Evolutionary conservation across 2,888 invertebrate species (phyloP).

Genomic region (Drosophila leonis): DNA sequence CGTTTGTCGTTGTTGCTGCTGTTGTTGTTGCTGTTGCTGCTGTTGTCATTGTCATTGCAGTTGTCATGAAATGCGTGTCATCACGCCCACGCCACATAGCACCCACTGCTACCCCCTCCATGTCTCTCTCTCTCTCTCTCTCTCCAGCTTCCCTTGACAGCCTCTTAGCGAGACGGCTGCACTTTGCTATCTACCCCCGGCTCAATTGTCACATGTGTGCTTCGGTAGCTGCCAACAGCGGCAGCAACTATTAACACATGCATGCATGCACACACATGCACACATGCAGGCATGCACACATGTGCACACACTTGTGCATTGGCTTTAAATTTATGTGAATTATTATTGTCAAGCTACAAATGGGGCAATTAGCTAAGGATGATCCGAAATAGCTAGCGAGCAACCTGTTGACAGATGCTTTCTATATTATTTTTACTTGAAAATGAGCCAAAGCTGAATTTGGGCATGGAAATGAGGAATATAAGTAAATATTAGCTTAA

Average conservation of each 20-base stretch:
- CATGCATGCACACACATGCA: slow-evolving; percentile 17
- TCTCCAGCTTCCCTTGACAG: neutral
- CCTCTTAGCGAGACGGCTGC: neutral
- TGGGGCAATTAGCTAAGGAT: slow-evolving; percentile 30
- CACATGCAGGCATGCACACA: neutral
- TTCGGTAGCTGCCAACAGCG: slow-evolving; percentile 23
- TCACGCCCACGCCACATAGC: slow-evolving; percentile 40
- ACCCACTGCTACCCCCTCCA: neutral
- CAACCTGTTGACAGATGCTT: slow-evolving; percentile 37
- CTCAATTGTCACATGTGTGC: slow-evolving; percentile 39
- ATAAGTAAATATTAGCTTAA: neutral
- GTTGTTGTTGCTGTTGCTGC: slow-evolving; percentile 19
- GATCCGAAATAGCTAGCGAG: neutral
- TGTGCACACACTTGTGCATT: slow-evolving; percentile 12
- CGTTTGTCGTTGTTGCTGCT: slow-evolving; percentile 17
- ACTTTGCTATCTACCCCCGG: slow-evolving; percentile 24
- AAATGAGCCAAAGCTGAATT: neutral
- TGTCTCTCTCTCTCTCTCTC: neutral
- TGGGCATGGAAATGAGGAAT: neutral
- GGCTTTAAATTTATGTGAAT: slow-evolving; percentile 35
- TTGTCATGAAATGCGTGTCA: slow-evolving; percentile 75
- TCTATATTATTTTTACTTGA: neutral
- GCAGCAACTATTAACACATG: slow-evolving; percentile 50
- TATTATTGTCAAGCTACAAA: slow-evolving; percentile 24
- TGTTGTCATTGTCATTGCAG: slow-evolving; percentile 59